Evolutionary conservation across 64 coral and sea anemone genomes (phyloP), one percentile per base, ranked within the genome.

Genomic region (Acropora tenuis): DNA sequence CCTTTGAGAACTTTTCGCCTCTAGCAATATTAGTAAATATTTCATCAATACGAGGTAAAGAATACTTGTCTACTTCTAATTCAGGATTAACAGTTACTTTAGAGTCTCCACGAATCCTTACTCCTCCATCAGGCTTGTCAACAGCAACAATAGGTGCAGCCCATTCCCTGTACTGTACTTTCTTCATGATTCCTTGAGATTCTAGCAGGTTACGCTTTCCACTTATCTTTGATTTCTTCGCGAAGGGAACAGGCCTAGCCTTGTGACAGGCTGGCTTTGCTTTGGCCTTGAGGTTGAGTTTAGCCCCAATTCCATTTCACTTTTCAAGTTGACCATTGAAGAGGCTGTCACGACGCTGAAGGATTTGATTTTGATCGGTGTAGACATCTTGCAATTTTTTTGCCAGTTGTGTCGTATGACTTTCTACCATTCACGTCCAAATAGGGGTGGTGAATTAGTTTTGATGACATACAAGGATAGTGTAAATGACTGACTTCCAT

Each of bases 1-100:
- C 41, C 74, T 88, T 77, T 60, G 86, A 66, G 73, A 88, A 88
- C n/a, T 76, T 88, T 50, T 59, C 43, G 9, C 86, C 86, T 3
- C 69, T 50, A 40, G 86, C 55, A 50, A 88, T 17, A 16, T 77
- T 88, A n/a, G 72, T 69, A n/a, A 48, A 87, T 11, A 87, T 48
- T 48, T 87, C 85, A 48, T 87, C 85, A 58, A 69, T 74, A 6
- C 67, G 68, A 40, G 85, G 85, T 49, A 87, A 57, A 50, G 85
- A 65, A 58, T 87, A 87, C 68, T 87, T 40, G 30, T 87, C 85
- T 7, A 20, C n/a, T 20, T 87, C 65, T 58, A 48, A 41, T 46
- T 74, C 85, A 47, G 45, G 43, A 49, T 87, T 87, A 0, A 87
- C 65, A 7, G 85, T 73, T 41, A 69, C 12, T 41, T 58, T 87